Evolutionary conservation across 2,888 invertebrate genomes (phyloP).

Genomic region (Eurois occulta): DNA sequence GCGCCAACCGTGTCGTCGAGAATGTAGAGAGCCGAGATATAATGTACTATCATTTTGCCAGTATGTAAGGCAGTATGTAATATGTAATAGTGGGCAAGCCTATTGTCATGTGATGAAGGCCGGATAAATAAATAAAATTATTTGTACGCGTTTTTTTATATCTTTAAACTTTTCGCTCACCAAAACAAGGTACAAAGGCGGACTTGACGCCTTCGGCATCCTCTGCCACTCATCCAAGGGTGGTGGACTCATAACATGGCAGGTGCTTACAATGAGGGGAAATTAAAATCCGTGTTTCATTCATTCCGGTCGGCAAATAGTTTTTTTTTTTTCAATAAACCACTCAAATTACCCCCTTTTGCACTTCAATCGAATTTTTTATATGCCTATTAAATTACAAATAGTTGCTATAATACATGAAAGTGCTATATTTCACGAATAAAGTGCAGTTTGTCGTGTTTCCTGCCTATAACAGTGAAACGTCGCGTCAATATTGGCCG

Average conservation of each 20-base stretch:
- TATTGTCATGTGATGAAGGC: too few relatives aligned
- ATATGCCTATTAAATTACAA: constrained; percentile 21
- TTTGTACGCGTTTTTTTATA: too few relatives aligned
- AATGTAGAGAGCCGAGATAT: too few relatives aligned
- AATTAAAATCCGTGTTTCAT: not conserved
- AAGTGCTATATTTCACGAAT: constrained; percentile 32
- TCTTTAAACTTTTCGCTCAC: not conserved
- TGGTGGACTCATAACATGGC: too few relatives aligned
- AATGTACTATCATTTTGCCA: too few relatives aligned
- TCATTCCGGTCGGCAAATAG: not conserved
- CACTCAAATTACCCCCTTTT: constrained; percentile 9
- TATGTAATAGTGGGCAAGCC: too few relatives aligned
- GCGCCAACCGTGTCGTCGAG: too few relatives aligned
- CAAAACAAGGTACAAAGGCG: not conserved
- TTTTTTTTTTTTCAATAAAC: constrained; percentile 14
- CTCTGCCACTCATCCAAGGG: not conserved
- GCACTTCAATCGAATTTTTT: constrained; percentile 14
- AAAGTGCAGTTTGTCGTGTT: constrained; percentile 57
- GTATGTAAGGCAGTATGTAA: too few relatives aligned
- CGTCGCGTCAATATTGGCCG: constrained; percentile 47
- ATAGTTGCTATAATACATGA: constrained; percentile 19
- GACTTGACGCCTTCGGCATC: not conserved
- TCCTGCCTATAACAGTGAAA: constrained; percentile 33
- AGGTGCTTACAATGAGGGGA: too few relatives aligned
- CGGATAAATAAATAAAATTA: not conserved